These are phyloP conservation scores for Rhagonycha fulva DNA, from an alignment of 2,888 invertebrate species.

Conservation along the genomic window DNA sequence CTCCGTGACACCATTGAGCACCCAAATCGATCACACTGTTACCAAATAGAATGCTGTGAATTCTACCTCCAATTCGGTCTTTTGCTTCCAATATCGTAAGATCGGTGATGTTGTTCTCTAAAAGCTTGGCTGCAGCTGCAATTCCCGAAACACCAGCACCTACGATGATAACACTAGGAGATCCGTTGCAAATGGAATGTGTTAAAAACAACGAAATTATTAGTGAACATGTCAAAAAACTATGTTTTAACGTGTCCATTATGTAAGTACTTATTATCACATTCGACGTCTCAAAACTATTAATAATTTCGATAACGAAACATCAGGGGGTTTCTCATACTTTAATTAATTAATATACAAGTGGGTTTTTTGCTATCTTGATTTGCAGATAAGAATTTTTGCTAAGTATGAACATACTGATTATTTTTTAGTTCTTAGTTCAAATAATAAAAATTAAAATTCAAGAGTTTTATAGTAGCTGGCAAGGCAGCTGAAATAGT, in stretches of 20 bases:
- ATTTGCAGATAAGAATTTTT: neutral
- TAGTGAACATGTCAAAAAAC: neutral
- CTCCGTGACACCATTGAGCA: conserved; percentile 49
- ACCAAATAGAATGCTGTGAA: conserved; percentile 39
- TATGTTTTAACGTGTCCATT: neutral
- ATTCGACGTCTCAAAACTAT: neutral
- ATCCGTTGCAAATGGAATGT: neutral
- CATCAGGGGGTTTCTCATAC: neutral
- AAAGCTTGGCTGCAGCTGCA: conserved; percentile 58
- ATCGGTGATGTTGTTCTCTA: conserved; percentile 54
- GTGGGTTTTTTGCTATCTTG: neutral
- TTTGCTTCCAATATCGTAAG: conserved; percentile 54
- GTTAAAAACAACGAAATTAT: neutral
- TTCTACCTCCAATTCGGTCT: conserved; percentile 46
- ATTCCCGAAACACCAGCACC: conserved; percentile 51
- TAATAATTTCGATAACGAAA: neutral
- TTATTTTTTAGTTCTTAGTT: too few relatives aligned
- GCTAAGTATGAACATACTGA: too few relatives aligned
- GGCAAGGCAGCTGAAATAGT: too few relatives aligned
- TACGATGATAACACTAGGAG: conserved; percentile 16
- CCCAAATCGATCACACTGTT: conserved; percentile 44
- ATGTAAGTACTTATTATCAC: neutral
- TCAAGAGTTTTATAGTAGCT: too few relatives aligned
- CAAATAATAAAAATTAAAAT: too few relatives aligned
- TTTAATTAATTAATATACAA: neutral